Evolutionary conservation across 2,797 vertebrate species (phyloP), one percentile per base, ranked within the genome.

Genomic region (Myripristis murdjan): DNA sequence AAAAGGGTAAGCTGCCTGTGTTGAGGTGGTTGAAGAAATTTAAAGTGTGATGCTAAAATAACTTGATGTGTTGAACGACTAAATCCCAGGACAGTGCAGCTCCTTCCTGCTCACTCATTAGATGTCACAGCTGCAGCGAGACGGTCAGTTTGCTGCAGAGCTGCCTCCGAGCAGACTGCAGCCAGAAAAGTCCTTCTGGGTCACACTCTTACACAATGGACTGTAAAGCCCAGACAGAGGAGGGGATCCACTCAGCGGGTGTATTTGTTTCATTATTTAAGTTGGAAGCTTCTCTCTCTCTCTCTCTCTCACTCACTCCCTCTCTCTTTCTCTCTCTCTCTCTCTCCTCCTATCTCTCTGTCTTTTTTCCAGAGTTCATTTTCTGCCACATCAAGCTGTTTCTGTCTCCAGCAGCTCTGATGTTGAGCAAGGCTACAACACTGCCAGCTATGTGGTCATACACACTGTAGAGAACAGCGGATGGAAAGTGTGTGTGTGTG

Each of bases 371-470:
- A 33, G 26, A 33, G 8, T 33, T 62, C 28, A 35, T 84, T 78
- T 53, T 70, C 58, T 80, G 69, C 84, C 73, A 82, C 49, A 63
- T 83, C 43, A 76, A 75, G 56, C 61, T 70, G 72, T 78, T 83
- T 84, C 47, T 76, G 72, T 74, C 64, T 77, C 75, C 70, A 77
- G 70, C 81, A 74, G 74, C 58, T 85, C 72, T 75, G 67, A 75
- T 82, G 75, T 86, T 87, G 78, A 82, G 74, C 70, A 82, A 89
- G 67, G 41, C 72, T 49, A 49, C 47, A 79, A 66, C 43, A n/a
- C 44, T 75, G 77, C 79, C 83, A 87, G 53, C 20, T 11, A 67
- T 79, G 76, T 76, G 82, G 77, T 81, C 73, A 71, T 72, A 75
- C 48, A 53, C 57, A 26, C 20, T 15, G 46, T 5, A n/a, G 12